phyloP scores from a whole-genome alignment of 1,140 invertebrate genomes.

The Apis laboriosa region DNA sequence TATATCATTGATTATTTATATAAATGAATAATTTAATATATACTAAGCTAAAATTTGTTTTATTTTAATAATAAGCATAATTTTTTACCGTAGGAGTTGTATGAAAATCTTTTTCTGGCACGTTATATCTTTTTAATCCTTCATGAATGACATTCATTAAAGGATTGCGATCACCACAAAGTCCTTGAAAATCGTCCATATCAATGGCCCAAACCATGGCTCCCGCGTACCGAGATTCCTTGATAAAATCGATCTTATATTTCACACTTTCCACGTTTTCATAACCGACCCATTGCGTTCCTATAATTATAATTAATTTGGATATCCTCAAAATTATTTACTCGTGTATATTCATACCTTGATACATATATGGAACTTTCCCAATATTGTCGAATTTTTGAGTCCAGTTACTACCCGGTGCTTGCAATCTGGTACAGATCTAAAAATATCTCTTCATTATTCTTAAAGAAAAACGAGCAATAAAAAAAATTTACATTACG shows the following conservation, averaged over 20 bases:
- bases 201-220: slow-evolving; percentile 95
- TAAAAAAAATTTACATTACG: neutral
- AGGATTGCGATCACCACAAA: slow-evolving; percentile 88
- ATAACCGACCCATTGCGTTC: slow-evolving; percentile 95
- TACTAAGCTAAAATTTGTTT: neutral
- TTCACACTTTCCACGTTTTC: slow-evolving; percentile 90
- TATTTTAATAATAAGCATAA: neutral
- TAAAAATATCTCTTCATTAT: slow-evolving; percentile 70
- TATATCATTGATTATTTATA: no score
- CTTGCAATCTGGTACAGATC: slow-evolving; percentile 89
- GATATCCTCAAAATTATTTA: neutral
- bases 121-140: slow-evolving; percentile 87
- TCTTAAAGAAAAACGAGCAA: neutral
- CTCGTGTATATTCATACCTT: slow-evolving; percentile 81
- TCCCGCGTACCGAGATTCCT: slow-evolving; percentile 89
- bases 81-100: slow-evolving; percentile 86
- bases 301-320: slow-evolving; percentile 64
- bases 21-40: neutral
- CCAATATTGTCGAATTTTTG: slow-evolving; percentile 91
- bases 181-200: slow-evolving; percentile 91
- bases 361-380: slow-evolving; percentile 91
- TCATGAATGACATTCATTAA: slow-evolving; percentile 87
- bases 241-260: slow-evolving; percentile 94
- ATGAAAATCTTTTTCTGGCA: slow-evolving; percentile 85
- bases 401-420: slow-evolving; percentile 86